These are phyloP conservation scores for Mormoops blainvillei DNA, from an alignment of 2,113 vertebrate species.

Conservation along the genomic window DNA sequence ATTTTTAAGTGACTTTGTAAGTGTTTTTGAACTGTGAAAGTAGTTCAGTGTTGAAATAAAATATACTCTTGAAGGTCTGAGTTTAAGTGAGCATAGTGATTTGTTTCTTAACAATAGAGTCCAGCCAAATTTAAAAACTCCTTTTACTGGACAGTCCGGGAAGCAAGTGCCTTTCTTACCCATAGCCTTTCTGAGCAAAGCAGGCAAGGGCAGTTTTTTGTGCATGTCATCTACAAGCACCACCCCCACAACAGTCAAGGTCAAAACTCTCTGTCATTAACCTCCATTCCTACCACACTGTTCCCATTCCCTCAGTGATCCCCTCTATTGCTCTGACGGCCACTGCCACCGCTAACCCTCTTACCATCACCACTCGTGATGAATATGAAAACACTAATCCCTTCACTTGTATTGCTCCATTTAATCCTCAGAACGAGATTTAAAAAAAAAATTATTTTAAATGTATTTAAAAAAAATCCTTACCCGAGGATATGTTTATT, in stretches of 20 bases:
- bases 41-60: conserved; percentile 58
- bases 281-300: background rate
- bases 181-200: background rate
- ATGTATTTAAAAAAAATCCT: no score
- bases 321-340: background rate
- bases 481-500: no score
- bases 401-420: background rate
- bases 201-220: background rate
- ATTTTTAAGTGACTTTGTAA: conserved; percentile 67
- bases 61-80: conserved; percentile 49
- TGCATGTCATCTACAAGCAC: background rate
- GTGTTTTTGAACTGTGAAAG: conserved; percentile 65
- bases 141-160: conserved; percentile 56
- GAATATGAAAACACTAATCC: background rate
- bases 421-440: background rate
- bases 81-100: conserved; percentile 62
- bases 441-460: no score
- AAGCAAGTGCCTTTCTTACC: conserved; percentile 3
- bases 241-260: background rate
- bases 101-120: conserved; percentile 61
- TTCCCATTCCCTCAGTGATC: background rate
- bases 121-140: conserved; percentile 54
- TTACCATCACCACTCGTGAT: background rate
- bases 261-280: background rate
- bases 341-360: no score